phyloP scores from a whole-genome alignment of 2,797 vertebrate species.

The Hippoglossus hippoglossus region DNA sequence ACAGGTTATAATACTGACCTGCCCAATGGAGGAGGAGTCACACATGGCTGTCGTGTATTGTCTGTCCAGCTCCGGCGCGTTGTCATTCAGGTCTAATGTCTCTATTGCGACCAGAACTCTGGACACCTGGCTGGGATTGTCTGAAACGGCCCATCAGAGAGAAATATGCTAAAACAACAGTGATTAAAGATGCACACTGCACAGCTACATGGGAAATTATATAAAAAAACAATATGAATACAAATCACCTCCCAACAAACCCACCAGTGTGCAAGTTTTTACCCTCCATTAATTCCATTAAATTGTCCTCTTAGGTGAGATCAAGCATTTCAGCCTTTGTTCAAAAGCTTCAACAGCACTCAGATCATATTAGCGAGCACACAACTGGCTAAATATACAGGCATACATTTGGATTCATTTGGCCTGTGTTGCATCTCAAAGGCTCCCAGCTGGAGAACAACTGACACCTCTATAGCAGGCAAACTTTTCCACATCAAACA shows the following conservation, averaged over 20 bases:
- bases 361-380: conserved; percentile 53
- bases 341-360: conserved; percentile 58
- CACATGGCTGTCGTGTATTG: conserved; percentile 90
- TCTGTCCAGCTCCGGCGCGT: conserved; percentile 89
- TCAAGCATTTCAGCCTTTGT: conserved; percentile 55
- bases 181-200: conserved; percentile 5
- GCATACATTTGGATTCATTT: conserved; percentile 57
- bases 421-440: conserved; percentile 53
- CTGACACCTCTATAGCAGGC: conserved; percentile 51
- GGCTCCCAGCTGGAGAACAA: conserved; percentile 60
- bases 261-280: conserved; percentile 24
- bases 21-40: conserved; percentile 87
- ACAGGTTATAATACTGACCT: conserved; percentile 80
- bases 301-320: conserved; percentile 47
- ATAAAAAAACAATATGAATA: conserved; percentile 16
- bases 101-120: conserved; percentile 88
- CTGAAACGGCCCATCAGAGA: conserved; percentile 73
- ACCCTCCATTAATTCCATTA: conserved; percentile 40
- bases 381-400: conserved; percentile 52
- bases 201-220: conserved; percentile 10
- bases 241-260: conserved; percentile 7
- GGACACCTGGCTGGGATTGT: conserved; percentile 91
- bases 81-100: conserved; percentile 92
- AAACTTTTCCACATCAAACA: conserved; percentile 61
- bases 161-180: conserved; percentile 34